These are phyloP conservation scores for Osmoderma eremita DNA, from an alignment of 2,888 invertebrate genomes.

Conservation along the genomic window DNA sequence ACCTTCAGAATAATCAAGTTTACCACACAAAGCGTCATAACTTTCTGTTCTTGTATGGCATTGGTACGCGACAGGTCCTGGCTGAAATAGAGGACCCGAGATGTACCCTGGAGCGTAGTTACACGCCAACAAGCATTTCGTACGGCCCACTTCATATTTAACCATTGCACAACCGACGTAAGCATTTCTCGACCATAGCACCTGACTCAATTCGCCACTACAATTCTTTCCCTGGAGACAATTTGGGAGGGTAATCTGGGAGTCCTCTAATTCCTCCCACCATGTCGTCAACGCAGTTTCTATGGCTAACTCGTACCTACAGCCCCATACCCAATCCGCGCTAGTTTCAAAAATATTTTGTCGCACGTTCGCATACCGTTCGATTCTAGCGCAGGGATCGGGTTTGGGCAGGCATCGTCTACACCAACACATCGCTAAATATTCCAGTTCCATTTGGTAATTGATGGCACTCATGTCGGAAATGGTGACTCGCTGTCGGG, in stretches of 20 bases:
- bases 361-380: conserved; percentile 18
- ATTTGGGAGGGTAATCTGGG: neutral
- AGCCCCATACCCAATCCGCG: neutral
- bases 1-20: neutral
- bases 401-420: neutral
- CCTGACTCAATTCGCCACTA: conserved; percentile 16
- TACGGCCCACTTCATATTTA: neutral
- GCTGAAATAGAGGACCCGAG: neutral
- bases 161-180: conserved; percentile 17
- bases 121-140: conserved; percentile 17
- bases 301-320: neutral
- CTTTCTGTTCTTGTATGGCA: neutral
- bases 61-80: neutral
- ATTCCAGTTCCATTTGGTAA: conserved; percentile 15
- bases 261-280: conserved; percentile 6
- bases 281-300: neutral
- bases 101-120: conserved; percentile 25
- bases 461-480: conserved; percentile 1
- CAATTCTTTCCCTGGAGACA: conserved; percentile 4
- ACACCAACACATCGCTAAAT: conserved; percentile 16
- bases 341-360: neutral
- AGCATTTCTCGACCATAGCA: conserved; percentile 7
- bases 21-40: conserved; percentile 3
- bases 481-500: neutral
- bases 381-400: conserved; percentile 21